These are phyloP conservation scores for Atherix ibis DNA, from an alignment of 2,888 invertebrate genomes.

Conservation along the genomic window DNA sequence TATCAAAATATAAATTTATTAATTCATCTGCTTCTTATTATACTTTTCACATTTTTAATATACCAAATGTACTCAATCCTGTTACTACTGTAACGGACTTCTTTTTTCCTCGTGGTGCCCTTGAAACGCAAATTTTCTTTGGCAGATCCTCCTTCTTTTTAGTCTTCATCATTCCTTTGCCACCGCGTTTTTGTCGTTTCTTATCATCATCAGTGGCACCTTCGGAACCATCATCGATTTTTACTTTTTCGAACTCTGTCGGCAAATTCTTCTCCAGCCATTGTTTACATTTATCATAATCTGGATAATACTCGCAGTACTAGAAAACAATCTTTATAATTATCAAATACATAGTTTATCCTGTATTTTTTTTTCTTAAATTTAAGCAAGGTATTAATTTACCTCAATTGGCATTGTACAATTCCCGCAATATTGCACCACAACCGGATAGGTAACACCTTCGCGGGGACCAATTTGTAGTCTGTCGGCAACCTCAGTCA, in stretches of 20 bases:
- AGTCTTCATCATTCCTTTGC: constrained; percentile 87
- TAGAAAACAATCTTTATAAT: constrained; percentile 23
- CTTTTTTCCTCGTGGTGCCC: constrained; percentile 93
- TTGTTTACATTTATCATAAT: constrained; percentile 91
- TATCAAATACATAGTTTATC: neutral
- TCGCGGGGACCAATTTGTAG: constrained; percentile 49
- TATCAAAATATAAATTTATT: neutral
- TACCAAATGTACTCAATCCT: constrained; percentile 88
- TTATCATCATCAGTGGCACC: constrained; percentile 81
- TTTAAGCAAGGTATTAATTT: constrained; percentile 15
- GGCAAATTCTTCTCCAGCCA: constrained; percentile 94
- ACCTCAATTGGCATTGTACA: constrained; percentile 89
- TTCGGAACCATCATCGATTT: constrained; percentile 40
- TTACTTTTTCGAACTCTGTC: constrained; percentile 79
- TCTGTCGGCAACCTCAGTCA: constrained; percentile 40
- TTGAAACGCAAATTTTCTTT: constrained; percentile 67
- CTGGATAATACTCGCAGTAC: constrained; percentile 98
- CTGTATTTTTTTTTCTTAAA: neutral
- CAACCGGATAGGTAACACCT: constrained; percentile 65
- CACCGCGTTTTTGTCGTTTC: constrained; percentile 91
- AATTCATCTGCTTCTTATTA: neutral
- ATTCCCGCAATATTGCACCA: constrained; percentile 82
- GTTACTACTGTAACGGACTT: constrained; percentile 96
- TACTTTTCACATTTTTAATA: constrained; percentile 6
- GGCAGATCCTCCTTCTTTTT: constrained; percentile 88